Percentiles rank a stretch among this genome's conserved stretches.
Evolutionary conservation across 2,113 vertebrate species (phyloP).

Genomic region (Nycticebus coucang): DNA sequence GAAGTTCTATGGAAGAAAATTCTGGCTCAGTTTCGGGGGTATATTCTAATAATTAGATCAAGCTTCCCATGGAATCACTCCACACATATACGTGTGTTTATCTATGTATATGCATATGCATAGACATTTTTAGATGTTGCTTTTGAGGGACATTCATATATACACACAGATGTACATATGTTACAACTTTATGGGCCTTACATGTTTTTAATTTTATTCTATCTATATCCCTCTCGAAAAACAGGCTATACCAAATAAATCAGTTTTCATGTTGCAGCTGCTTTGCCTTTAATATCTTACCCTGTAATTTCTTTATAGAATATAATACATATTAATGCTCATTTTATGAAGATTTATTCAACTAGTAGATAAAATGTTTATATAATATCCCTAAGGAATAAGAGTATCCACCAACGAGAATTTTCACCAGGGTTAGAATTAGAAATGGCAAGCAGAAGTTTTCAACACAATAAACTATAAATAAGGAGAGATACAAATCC

Average conservation of each 20-base stretch:
- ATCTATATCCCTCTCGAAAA: conserved; percentile 46
- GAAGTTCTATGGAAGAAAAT: neutral
- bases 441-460: conserved; percentile 55
- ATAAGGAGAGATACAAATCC: conserved; percentile 32
- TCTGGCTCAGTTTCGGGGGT: neutral
- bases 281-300: conserved; percentile 40
- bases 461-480: conserved; percentile 58
- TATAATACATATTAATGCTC: conserved; percentile 29
- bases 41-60: conserved; percentile 41
- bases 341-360: conserved; percentile 63
- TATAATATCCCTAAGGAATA: conserved; percentile 55
- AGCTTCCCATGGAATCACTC: neutral
- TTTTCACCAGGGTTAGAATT: conserved; percentile 67
- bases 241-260: conserved; percentile 33
- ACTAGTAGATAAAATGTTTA: conserved; percentile 64
- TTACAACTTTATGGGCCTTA: conserved; percentile 5
- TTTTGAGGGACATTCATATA: conserved; percentile 40
- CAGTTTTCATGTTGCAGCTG: neutral
- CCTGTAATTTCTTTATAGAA: conserved; percentile 57
- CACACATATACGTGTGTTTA: neutral
- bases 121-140: neutral
- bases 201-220: conserved; percentile 34
- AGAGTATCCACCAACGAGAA: conserved; percentile 52
- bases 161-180: neutral
- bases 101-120: neutral